Evolutionary conservation across 2,888 invertebrate species (phyloP).

Genomic region (Blastobasis lacticolella): DNA sequence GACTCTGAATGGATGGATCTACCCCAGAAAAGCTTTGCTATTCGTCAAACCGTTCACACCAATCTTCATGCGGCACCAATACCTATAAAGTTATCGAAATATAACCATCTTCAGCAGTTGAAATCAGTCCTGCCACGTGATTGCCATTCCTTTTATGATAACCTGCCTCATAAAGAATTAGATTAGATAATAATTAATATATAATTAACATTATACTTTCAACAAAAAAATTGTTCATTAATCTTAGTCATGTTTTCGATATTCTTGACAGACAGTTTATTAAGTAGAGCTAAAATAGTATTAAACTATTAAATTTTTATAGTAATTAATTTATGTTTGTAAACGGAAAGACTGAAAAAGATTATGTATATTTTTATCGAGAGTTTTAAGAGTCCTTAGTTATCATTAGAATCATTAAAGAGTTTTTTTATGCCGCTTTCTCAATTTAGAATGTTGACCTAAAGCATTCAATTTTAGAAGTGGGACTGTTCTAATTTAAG

Average conservation of each 20-base stretch:
- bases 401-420: background rate
- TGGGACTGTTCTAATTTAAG: background rate
- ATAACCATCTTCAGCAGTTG: constrained; percentile 1
- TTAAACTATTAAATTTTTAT: background rate
- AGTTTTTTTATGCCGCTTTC: too few relatives aligned
- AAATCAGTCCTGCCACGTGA: background rate
- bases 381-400: background rate
- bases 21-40: background rate
- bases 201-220: background rate
- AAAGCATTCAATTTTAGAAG: background rate
- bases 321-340: background rate
- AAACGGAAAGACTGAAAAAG: background rate
- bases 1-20: constrained; percentile 1
- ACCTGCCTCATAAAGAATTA: background rate
- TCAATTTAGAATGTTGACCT: too few relatives aligned
- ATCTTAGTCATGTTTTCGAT: background rate
- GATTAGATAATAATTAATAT: background rate
- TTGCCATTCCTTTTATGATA: constrained; percentile 1
- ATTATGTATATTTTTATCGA: background rate
- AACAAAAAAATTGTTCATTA: background rate
- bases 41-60: background rate
- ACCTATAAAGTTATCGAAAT: constrained; percentile 1
- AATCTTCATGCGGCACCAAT: constrained; percentile 1
- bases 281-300: background rate
- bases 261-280: background rate